Percentiles rank a stretch among this genome's conserved stretches.
Conservation (phyloP, 2,888 invertebrate genomes). For the Ametastegia equiseti region DNA sequence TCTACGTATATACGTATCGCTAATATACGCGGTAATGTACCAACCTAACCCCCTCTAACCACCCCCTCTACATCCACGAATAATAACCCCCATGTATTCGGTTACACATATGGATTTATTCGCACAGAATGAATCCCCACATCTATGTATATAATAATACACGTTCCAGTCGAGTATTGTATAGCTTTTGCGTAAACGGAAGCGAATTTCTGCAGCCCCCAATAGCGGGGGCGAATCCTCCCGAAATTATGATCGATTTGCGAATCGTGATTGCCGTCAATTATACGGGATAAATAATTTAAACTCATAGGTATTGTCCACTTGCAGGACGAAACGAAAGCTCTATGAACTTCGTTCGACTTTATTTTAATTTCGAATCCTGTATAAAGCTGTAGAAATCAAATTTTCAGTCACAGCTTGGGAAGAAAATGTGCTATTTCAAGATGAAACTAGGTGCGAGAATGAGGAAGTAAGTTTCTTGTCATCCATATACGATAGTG, state of each 20-base stretch:
- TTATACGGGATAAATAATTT: constrained; percentile 62
- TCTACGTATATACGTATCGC: too few relatives aligned
- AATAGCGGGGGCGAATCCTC: constrained; percentile 54
- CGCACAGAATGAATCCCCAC: not conserved
- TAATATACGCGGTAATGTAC: not conserved
- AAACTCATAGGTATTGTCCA: not conserved
- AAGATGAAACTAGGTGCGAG: not conserved
- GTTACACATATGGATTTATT: not conserved
- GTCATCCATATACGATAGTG: not conserved
- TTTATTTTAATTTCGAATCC: too few relatives aligned
- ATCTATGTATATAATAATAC: not conserved
- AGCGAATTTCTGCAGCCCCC: not conserved
- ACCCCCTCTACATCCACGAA: not conserved
- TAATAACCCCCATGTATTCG: not conserved
- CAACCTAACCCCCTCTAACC: not conserved
- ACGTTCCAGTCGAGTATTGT: too few relatives aligned
- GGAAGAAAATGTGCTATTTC: too few relatives aligned
- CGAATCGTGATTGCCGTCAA: constrained; percentile 58
- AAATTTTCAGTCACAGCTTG: too few relatives aligned
- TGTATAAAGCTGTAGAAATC: too few relatives aligned
- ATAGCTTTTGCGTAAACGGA: constrained; percentile 36
- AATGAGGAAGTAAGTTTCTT: not conserved
- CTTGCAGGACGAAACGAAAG: constrained; percentile 16
- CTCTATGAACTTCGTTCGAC: too few relatives aligned
- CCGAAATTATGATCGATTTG: constrained; percentile 62